These are phyloP conservation scores for Pandemis heparana DNA, from an alignment of 2,888 invertebrate species.

Conservation along the genomic window DNA sequence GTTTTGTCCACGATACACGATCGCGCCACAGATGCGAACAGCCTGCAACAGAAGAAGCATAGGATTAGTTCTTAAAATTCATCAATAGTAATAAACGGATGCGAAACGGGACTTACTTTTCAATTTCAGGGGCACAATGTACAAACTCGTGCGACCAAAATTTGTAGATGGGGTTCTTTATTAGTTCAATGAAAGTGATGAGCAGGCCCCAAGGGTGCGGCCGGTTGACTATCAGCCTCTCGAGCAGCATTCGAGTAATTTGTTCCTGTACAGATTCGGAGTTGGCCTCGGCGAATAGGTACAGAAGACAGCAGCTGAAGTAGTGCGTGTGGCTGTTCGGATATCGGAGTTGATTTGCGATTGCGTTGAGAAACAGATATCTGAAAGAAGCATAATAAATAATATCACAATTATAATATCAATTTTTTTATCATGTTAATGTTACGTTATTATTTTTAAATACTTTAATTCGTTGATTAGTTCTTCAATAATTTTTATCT, in stretches of 20 bases:
- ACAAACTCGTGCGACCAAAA: conserved; percentile 99
- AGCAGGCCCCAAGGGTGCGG: conserved; percentile 99
- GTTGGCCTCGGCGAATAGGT: conserved; percentile 98
- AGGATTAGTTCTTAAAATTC: neutral
- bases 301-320: conserved; percentile 98
- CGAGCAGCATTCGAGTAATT: conserved; percentile 97
- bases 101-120: conserved; percentile 90
- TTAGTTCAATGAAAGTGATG: conserved; percentile 99
- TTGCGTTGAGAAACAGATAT: conserved; percentile 98
- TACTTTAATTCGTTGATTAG: too few relatives aligned
- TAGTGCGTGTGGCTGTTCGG: conserved; percentile 99
- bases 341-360: conserved; percentile 99
- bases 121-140: conserved; percentile 99
- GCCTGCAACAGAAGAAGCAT: conserved; percentile 78
- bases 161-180: conserved; percentile 99
- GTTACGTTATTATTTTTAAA: too few relatives aligned
- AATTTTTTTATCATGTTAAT: too few relatives aligned
- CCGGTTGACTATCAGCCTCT: conserved; percentile 98
- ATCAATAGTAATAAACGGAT: neutral
- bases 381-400: conserved; percentile 72
- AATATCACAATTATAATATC: neutral
- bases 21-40: conserved; percentile 98
- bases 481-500: too few relatives aligned
- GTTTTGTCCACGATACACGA: conserved; percentile 97
- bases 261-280: conserved; percentile 99